Base-by-base conservation (phyloP, 2,888 invertebrate species). In the Tetanocera ferruginea region DNA sequence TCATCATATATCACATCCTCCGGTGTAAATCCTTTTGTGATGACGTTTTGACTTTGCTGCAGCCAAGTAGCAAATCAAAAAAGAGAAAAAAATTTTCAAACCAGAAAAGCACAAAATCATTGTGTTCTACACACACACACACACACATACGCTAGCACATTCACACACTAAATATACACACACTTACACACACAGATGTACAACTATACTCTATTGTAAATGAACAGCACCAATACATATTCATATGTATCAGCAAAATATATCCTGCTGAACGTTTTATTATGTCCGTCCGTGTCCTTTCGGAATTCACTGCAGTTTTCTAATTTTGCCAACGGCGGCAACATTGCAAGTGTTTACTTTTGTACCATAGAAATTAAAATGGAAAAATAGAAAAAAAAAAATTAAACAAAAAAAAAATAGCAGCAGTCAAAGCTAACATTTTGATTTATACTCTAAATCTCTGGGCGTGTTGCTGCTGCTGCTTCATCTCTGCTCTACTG, bases 361-460 rank as follows among this genome's bases (percentile, higher is more conserved):
- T 67, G 66, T 67, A 43, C 23, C 55, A 67, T 37, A 67, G 49
- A 75, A 74, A 66, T 67, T 52, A 75, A 37, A 69, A 28, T 34
- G 51, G 5, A 34, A 14, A 55, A 19, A 43, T n/a, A 23, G 8
- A 31, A 23, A 31, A 57, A 72, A 19, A 37, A 57, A 28, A 71
- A n/a, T n/a, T n/a, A n/a, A n/a, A n/a, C n/a, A 23, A 34, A 52
- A 23, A 23, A 11, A 19, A 19, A 19, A 31, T 55, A 5, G 71
- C 55, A 28, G 28, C n/a, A 60, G 62, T 62, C 43, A 74, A 60
- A 64, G 62, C 62, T 17, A 28, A 43, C 62, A 73, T 73, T 62
- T 62, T 74, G 64, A 64, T 74, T 64, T 64, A 74, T 74, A 23
- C 52, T 74, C 74, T 31, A 66, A 62, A 64, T 64, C 31, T 74